phyloP scores from a whole-genome alignment of 2,888 invertebrate genomes.

The Sympetrum striolatum region DNA sequence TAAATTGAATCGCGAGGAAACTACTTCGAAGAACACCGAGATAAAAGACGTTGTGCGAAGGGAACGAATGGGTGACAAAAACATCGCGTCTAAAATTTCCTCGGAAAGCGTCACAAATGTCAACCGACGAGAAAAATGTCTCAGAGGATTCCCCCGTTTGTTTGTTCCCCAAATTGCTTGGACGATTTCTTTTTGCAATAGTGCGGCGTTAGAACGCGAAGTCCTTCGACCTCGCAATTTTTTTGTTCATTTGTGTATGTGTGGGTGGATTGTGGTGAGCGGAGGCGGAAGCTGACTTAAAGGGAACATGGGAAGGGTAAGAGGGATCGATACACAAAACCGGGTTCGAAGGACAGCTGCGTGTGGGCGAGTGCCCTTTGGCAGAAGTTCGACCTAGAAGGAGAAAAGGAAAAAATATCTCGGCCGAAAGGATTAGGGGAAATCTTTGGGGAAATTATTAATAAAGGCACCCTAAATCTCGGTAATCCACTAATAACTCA shows the following conservation, averaged over 20 bases:
- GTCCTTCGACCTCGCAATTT: slow-evolving; percentile 30
- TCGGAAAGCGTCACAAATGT: too few species aligned
- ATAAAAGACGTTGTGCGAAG: too few species aligned
- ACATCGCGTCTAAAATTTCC: too few species aligned
- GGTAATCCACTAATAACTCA: too few species aligned
- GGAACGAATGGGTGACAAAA: too few species aligned
- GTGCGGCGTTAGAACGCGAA: background rate
- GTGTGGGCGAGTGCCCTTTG: slow-evolving; percentile 19
- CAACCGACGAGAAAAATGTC: too few species aligned
- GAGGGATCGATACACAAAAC: slow-evolving; percentile 34
- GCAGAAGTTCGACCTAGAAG: slow-evolving; percentile 10
- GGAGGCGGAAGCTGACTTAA: background rate
- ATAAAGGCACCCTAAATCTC: too few species aligned
- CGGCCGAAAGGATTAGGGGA: background rate
- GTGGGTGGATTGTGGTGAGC: background rate
- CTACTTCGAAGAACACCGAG: too few species aligned
- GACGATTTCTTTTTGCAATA: background rate
- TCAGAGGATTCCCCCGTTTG: too few species aligned
- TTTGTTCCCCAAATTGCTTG: too few species aligned
- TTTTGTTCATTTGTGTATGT: slow-evolving; percentile 18
- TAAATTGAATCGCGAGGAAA: too few species aligned
- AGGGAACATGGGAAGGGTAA: background rate
- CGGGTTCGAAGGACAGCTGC: slow-evolving; percentile 40
- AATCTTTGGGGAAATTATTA: background rate
- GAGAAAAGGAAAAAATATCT: background rate